Evolutionary conservation across 2,888 invertebrate genomes (phyloP), one percentile per base, ranked within the genome.

Genomic region (Embidobia sp.): DNA sequence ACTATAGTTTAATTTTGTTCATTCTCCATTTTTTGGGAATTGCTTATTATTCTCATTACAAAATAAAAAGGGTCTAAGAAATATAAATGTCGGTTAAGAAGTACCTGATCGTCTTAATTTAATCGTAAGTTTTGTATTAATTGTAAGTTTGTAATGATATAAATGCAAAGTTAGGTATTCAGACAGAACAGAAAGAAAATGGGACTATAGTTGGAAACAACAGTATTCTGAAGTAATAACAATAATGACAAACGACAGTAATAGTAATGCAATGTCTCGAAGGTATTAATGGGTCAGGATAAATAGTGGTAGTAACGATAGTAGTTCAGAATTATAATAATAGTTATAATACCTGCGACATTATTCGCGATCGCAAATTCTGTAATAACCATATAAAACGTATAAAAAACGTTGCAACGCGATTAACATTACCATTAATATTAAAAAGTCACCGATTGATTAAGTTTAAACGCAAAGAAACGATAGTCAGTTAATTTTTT

Each of bases 311-410:
- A 74, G 66, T 51, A 67, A 66, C 66, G 73, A 27, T 74, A 74
- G 53, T 64, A 64, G 66, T 74, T 59, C 59, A 74, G 66, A 66
- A 59, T 69, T 42, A 66, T 76, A 70, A 64, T 57, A 70, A 64
- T 63, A 51, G n/a, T n/a, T n/a, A n/a, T n/a, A n/a, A n/a, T n/a
- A n/a, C n/a, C n/a, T n/a, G n/a, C n/a, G n/a, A 70, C 57, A 31
- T 35, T 64, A 70, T 72, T 72, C 77, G 72, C 77, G 77, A 77
- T 77, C 72, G 77, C 77, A 77, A 77, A 35, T 29, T 16, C 29
- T 19, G 19, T 63, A 40, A 49, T 44, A 37, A 11, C 31, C 40
- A 37, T 73, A 64, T 10, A 74, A 72, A 64, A 55, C 35, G 61
- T 67, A 67, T 53, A 67, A 75, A 74, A 67, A 67, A 74, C 35